These are phyloP conservation scores for Carcharodon carcharias DNA, from an alignment of 2,797 vertebrate genomes.

Conservation along the genomic window DNA sequence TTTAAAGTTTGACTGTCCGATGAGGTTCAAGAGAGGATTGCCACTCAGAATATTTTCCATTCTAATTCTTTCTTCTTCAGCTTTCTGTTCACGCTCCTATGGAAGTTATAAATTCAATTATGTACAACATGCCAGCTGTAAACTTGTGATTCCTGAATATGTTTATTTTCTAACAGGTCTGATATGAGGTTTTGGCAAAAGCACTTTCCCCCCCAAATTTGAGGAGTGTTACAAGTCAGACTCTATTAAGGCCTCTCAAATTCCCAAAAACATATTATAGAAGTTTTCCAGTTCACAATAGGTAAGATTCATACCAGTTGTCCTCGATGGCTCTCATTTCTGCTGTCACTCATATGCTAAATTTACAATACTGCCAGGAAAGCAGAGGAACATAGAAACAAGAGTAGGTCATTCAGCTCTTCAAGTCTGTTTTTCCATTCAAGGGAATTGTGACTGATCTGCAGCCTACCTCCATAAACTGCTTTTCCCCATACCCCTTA, in stretches of 20 bases:
- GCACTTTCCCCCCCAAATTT: neutral
- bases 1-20: slow-evolving; percentile 77
- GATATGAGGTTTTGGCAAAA: neutral
- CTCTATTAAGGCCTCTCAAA: neutral
- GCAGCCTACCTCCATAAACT: neutral
- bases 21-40: slow-evolving; percentile 88
- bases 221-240: neutral
- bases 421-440: neutral
- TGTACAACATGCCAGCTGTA: neutral
- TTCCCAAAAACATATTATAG: neutral
- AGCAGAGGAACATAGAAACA: neutral
- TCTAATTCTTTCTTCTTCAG: slow-evolving; percentile 92
- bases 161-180: neutral
- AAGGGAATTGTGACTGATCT: neutral
- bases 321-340: neutral
- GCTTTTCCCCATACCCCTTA: neutral
- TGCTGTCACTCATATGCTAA: neutral
- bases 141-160: neutral
- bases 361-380: neutral
- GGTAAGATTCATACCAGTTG: neutral
- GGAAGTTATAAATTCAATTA: slow-evolving; percentile 34
- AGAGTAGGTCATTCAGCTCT: neutral
- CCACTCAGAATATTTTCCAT: slow-evolving; percentile 98
- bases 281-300: neutral
- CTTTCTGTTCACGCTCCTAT: slow-evolving; percentile 93